Evolutionary conservation across 2,888 invertebrate species (phyloP).

Genomic region (Lasioglossum oenotherae): DNA sequence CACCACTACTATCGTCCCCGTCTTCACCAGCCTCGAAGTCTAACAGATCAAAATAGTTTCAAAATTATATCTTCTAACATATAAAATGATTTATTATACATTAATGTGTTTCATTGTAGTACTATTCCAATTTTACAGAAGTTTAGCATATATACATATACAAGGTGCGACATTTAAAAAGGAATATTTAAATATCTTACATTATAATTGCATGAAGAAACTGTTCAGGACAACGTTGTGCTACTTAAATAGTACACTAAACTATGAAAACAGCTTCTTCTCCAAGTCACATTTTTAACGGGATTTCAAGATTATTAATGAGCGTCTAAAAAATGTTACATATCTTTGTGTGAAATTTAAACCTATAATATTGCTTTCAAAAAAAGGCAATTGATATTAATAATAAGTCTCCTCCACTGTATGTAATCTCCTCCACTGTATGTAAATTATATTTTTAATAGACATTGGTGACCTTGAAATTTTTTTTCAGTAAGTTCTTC

Average conservation of each 20-base stretch:
- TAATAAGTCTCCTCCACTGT: no score
- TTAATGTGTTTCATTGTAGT: constrained; percentile 14
- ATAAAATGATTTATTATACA: background rate
- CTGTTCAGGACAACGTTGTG: background rate
- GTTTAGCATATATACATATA: background rate
- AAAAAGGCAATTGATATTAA: no score
- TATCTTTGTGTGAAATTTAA: no score
- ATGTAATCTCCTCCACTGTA: no score
- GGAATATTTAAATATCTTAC: background rate
- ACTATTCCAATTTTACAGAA: constrained; percentile 10
- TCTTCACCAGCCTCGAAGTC: constrained; percentile 90
- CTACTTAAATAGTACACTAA: no score
- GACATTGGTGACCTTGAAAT: no score
- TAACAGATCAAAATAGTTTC: constrained; percentile 74
- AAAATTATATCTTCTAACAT: background rate
- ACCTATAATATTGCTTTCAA: no score
- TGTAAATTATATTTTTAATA: no score
- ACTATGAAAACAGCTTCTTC: no score
- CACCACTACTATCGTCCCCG: constrained; percentile 86
- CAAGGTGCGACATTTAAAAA: background rate
- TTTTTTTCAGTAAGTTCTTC: background rate
- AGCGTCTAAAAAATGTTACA: no score
- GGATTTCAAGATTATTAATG: no score
- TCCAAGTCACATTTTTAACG: no score
- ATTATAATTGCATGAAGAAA: background rate